Percentiles rank a stretch among this genome's conserved stretches.
These are phyloP conservation scores for Drosophila helvetica DNA, from an alignment of 2,888 invertebrate genomes.

Conservation along the genomic window DNA sequence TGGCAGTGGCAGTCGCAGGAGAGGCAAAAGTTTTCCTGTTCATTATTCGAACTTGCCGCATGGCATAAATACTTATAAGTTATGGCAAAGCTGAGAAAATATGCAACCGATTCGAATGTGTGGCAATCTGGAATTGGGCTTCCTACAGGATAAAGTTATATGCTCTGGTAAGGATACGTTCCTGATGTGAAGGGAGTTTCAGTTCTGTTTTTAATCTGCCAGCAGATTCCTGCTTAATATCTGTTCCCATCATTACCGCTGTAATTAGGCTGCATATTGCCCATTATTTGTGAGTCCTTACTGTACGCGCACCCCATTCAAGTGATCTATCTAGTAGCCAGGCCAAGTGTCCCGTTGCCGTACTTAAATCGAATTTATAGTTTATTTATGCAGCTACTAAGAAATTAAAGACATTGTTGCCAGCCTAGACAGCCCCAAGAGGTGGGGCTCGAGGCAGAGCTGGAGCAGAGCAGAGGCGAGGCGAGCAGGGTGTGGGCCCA, in stretches of 20 bases:
- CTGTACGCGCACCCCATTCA: slow-evolving; percentile 20
- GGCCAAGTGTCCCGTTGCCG: slow-evolving; percentile 41
- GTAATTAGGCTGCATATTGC: too few species aligned
- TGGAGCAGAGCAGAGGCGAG: too few species aligned
- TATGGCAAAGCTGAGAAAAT: slow-evolving; percentile 57
- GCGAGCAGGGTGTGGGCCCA: slow-evolving; percentile 35
- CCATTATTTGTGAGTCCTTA: neutral
- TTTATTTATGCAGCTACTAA: slow-evolving; percentile 79
- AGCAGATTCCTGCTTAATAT: too few species aligned
- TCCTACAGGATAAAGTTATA: neutral
- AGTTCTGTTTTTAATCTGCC: neutral
- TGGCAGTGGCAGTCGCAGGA: too few species aligned
- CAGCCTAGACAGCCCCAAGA: slow-evolving; percentile 1
- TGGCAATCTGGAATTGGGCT: slow-evolving; percentile 42
- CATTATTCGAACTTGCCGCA: slow-evolving; percentile 42
- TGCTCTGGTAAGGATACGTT: too few species aligned
- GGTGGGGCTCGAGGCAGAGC: too few species aligned
- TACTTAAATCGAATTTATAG: slow-evolving; percentile 76
- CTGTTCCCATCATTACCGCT: too few species aligned
- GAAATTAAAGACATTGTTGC: slow-evolving; percentile 68
- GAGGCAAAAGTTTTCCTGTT: slow-evolving; percentile 24
- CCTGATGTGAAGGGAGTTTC: too few species aligned
- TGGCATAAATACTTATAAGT: slow-evolving; percentile 50
- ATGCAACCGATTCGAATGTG: slow-evolving; percentile 56
- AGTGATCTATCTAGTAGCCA: slow-evolving; percentile 53